These are phyloP conservation scores for Zoanthus sociatus DNA, from an alignment of 92 coral and sea anemone species.

Conservation along the genomic window DNA sequence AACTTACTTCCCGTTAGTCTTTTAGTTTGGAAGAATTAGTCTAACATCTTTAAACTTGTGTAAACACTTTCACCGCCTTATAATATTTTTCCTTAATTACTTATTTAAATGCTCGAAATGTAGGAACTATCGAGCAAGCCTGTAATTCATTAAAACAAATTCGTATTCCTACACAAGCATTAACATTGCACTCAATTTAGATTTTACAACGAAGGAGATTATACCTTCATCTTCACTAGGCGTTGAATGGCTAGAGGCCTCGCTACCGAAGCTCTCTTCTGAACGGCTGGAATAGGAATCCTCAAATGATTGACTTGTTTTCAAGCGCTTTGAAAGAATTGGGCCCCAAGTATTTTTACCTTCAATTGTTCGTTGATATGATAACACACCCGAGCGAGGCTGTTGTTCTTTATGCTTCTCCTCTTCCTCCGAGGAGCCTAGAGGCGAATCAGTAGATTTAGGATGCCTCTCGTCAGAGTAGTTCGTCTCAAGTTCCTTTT, in stretches of 20 bases:
- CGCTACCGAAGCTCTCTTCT: conserved; percentile 61
- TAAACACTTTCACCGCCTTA: background rate
- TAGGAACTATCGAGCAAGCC: too few species aligned
- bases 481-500: background rate
- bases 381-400: conserved; percentile 51
- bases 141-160: too few species aligned
- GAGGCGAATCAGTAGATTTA: background rate
- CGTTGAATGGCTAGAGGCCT: conserved; percentile 64
- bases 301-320: conserved; percentile 31
- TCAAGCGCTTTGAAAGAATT: conserved; percentile 19
- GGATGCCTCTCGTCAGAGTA: background rate
- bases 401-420: conserved; percentile 38
- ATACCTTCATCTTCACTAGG: conserved; percentile 49
- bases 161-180: too few species aligned
- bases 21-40: background rate
- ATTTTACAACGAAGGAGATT: background rate
- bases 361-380: background rate
- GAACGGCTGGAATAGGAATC: conserved; percentile 59
- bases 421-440: conserved; percentile 32
- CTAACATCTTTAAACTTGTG: background rate
- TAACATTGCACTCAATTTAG: background rate
- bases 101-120: background rate
- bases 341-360: conserved; percentile 7
- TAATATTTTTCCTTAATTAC: background rate
- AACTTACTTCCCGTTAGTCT: background rate